Conservation (phyloP, 1,140 invertebrate genomes). For the Lasioglossum baleicum region DNA sequence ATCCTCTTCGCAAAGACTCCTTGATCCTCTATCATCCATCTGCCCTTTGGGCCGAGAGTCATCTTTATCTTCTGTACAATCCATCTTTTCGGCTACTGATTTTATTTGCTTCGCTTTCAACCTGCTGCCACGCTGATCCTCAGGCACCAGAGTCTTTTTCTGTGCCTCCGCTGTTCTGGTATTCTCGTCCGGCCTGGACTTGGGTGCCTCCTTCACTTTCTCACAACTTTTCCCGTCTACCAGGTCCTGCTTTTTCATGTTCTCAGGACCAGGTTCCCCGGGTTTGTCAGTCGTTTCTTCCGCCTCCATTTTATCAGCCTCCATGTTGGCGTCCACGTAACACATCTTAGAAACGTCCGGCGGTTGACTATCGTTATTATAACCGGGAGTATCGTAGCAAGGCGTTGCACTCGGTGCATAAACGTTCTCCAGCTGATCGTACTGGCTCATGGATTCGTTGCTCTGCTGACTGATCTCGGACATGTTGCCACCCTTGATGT, state of each 20-base stretch:
- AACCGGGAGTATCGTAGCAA: slow-evolving; percentile 78
- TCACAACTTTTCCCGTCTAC: not conserved
- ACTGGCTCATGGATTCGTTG: slow-evolving; percentile 72
- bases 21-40: not conserved
- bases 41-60: not conserved
- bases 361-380: slow-evolving; percentile 66
- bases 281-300: not conserved
- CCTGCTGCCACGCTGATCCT: not conserved
- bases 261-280: not conserved
- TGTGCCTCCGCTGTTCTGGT: not conserved
- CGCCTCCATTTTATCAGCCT: slow-evolving; percentile 33
- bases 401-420: slow-evolving; percentile 81
- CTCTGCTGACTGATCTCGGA: slow-evolving; percentile 74
- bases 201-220: not conserved
- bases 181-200: not conserved
- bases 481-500: slow-evolving; percentile 50
- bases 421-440: slow-evolving; percentile 80
- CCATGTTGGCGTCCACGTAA: slow-evolving; percentile 67
- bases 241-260: not conserved
- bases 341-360: slow-evolving; percentile 62
- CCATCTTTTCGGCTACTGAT: not conserved
- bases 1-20: slow-evolving; percentile 1
- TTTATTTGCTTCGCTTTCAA: not conserved
- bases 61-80: not conserved
- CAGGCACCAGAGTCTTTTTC: not conserved